A percentile compares a stretch with the other conserved stretches of the same genome.
Conservation (phyloP, 2,888 invertebrate species). For the Elegia similella region DNA sequence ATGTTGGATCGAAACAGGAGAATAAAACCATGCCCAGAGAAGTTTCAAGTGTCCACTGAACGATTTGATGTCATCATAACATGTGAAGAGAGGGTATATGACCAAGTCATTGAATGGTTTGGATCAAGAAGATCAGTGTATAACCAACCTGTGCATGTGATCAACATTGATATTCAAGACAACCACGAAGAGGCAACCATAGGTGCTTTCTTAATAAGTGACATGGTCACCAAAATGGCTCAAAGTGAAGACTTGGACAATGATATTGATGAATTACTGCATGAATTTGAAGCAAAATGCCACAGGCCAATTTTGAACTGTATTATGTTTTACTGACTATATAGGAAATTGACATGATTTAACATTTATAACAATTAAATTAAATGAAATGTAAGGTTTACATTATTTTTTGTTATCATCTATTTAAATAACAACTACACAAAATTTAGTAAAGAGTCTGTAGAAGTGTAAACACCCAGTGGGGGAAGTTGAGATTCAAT, state of each 20-base stretch:
- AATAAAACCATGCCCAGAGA: conserved; percentile 96
- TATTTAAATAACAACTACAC: no score
- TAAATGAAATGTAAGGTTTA: background rate
- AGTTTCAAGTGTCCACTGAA: conserved; percentile 94
- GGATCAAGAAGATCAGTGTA: conserved; percentile 89
- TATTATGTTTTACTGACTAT: conserved; percentile 93
- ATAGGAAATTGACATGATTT: background rate
- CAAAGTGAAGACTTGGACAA: conserved; percentile 96
- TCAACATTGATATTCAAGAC: conserved; percentile 99
- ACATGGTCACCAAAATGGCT: conserved; percentile 94
- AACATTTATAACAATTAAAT: background rate
- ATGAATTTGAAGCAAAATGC: conserved; percentile 95
- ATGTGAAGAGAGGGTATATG: conserved; percentile 99
- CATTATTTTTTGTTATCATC: background rate
- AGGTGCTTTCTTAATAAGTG: conserved; percentile 98
- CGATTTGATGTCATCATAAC: conserved; percentile 98
- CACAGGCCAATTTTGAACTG: conserved; percentile 94
- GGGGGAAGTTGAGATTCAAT: no score
- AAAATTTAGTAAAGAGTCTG: no score
- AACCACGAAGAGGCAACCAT: conserved; percentile 99
- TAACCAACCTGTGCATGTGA: conserved; percentile 95
- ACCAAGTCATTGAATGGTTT: conserved; percentile 97
- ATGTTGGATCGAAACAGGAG: conserved; percentile 98
- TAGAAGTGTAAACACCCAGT: no score
- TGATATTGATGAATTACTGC: conserved; percentile 97